Evolutionary conservation across 2,888 invertebrate genomes (phyloP).

Genomic region (Leucozona laternaria): DNA sequence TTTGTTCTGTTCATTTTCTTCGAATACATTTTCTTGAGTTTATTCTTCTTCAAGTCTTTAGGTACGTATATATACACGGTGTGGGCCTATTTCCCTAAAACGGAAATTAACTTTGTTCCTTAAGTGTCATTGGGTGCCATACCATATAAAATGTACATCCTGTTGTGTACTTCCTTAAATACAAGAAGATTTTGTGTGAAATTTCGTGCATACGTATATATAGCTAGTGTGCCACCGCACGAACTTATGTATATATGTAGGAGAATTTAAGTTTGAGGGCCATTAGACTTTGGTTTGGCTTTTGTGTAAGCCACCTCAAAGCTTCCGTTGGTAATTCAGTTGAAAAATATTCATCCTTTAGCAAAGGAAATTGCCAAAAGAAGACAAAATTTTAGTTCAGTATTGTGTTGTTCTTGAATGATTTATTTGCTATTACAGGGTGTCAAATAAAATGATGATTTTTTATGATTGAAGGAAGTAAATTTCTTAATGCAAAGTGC

Average conservation of each 20-base stretch:
- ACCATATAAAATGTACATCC: constrained; percentile 13
- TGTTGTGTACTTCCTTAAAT: not conserved
- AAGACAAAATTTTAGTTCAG: not conserved
- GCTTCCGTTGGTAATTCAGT: constrained; percentile 38
- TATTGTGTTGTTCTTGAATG: constrained; percentile 25
- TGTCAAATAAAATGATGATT: not conserved
- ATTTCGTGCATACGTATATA: not conserved
- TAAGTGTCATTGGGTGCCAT: constrained; percentile 50
- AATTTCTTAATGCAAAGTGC: too few species aligned
- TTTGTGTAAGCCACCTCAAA: constrained; percentile 51
- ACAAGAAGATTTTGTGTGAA: constrained; percentile 11
- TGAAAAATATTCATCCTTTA: constrained; percentile 24
- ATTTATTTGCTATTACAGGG: constrained; percentile 1
- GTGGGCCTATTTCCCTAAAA: constrained; percentile 46
- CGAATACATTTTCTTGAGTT: not conserved
- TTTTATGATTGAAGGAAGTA: too few species aligned
- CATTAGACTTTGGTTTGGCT: constrained; percentile 48
- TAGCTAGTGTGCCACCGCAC: not conserved
- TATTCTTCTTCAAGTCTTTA: not conserved
- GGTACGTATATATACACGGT: not conserved
- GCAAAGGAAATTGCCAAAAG: constrained; percentile 13
- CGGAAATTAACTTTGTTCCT: constrained; percentile 68
- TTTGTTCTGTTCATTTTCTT: constrained; percentile 4
- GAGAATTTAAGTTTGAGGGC: constrained; percentile 24
- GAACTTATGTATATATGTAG: too few species aligned